Percentiles rank a stretch among this genome's conserved stretches.
Evolutionary conservation across 64 coral and sea anemone species (phyloP).

Genomic region (Porites lutea): DNA sequence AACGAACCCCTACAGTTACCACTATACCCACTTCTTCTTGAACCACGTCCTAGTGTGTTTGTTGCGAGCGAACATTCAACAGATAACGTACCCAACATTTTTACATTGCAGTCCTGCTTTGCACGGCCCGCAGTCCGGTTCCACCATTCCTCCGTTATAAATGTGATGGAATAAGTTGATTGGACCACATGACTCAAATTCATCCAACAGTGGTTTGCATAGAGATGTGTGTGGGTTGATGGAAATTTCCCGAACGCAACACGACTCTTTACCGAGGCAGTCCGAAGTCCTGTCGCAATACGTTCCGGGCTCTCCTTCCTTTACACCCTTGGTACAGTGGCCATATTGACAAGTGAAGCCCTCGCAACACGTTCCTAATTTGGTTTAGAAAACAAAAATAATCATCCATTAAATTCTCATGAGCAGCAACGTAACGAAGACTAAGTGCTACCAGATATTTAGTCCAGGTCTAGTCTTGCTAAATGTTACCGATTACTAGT

Average conservation of each 20-base stretch:
- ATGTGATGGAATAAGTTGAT: conserved; percentile 94
- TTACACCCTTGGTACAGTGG: conserved; percentile 79
- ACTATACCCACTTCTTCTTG: not conserved
- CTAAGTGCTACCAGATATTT: too few species aligned
- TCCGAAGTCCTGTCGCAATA: conserved; percentile 92
- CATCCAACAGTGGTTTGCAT: conserved; percentile 87
- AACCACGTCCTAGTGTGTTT: not conserved
- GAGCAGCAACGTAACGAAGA: too few species aligned
- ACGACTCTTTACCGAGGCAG: conserved; percentile 68
- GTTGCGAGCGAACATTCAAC: not conserved
- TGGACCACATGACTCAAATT: conserved; percentile 94
- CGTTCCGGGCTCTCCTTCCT: conserved; percentile 83
- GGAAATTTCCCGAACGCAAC: conserved; percentile 88
- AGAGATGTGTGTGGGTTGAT: conserved; percentile 75
- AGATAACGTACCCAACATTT: conserved; percentile 83
- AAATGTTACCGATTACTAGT: too few species aligned
- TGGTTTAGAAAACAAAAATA: not conserved
- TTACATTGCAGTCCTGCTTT: conserved; percentile 83
- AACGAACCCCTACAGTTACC: too few species aligned
- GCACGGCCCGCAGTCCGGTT: conserved; percentile 91
- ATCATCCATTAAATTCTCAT: not conserved
- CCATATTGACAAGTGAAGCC: conserved; percentile 83
- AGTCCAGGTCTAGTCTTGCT: too few species aligned
- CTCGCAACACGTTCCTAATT: conserved; percentile 84
- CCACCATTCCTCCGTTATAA: conserved; percentile 82